Percentiles rank a stretch among this genome's conserved stretches.
These are phyloP conservation scores for Turritopsis rubra DNA, from an alignment of 30 jellyfish, hydroid and myxozoan species.

Conservation along the genomic window DNA sequence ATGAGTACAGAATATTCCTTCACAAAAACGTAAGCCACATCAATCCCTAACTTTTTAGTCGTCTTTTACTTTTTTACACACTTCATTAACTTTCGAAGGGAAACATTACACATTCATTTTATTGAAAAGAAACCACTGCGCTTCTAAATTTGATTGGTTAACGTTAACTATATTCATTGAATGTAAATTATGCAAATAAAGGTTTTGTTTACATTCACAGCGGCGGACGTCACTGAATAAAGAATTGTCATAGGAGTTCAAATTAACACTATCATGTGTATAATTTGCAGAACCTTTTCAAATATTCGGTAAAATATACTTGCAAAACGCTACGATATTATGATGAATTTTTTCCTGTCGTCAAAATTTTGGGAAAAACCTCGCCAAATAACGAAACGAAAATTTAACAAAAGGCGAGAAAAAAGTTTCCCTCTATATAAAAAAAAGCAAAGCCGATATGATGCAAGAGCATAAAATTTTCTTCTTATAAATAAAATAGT, in stretches of 20 bases:
- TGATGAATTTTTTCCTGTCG: too few relatives aligned
- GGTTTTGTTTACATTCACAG: background rate
- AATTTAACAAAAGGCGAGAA: too few relatives aligned
- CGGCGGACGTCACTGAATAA: background rate
- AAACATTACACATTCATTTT: conserved; percentile 13
- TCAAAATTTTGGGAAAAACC: too few relatives aligned
- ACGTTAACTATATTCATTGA: background rate
- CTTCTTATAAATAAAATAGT: too few relatives aligned
- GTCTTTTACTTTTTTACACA: conserved; percentile 13
- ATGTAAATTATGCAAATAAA: conserved; percentile 13
- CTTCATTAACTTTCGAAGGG: conserved; percentile 20
- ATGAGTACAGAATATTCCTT: background rate
- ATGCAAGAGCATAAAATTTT: too few relatives aligned
- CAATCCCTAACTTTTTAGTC: background rate
- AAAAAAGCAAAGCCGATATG: too few relatives aligned
- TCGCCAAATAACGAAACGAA: too few relatives aligned
- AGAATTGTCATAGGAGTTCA: background rate
- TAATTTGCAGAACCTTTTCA: background rate
- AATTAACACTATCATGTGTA: background rate
- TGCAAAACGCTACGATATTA: too few relatives aligned
- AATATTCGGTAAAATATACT: background rate
- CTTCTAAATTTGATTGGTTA: background rate
- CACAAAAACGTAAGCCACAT: background rate
- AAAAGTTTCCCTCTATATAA: too few relatives aligned
- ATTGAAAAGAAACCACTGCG: background rate